Percentiles rank a stretch among this genome's conserved stretches.
These are phyloP conservation scores for Epinephelus coioides DNA, from an alignment of 2,797 vertebrate species.

Conservation along the genomic window DNA sequence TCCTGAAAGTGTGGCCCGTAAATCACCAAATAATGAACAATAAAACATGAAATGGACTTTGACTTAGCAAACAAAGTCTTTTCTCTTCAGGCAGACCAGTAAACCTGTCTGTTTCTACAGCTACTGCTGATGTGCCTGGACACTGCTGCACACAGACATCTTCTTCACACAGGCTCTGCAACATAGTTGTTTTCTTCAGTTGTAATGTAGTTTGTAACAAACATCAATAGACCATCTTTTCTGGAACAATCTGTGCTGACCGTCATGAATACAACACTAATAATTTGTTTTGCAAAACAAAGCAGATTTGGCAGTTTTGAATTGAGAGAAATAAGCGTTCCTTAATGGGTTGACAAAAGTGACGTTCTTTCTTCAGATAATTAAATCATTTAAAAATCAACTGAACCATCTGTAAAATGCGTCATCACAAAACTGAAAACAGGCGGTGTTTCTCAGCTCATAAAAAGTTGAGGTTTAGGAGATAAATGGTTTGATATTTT, in stretches of 20 bases:
- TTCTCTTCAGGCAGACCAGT: background rate
- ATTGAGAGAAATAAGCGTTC: too few species aligned
- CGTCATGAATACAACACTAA: background rate
- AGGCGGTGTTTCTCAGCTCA: too few species aligned
- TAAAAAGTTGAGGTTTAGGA: too few species aligned
- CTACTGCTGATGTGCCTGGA: background rate
- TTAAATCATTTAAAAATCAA: too few species aligned
- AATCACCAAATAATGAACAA: conserved; percentile 1
- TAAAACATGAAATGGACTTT: background rate
- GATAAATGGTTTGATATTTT: too few species aligned
- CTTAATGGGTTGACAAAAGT: too few species aligned
- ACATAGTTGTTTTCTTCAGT: background rate
- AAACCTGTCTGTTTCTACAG: background rate
- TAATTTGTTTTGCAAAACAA: too few species aligned
- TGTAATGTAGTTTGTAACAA: background rate
- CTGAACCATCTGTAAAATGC: too few species aligned
- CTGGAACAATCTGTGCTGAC: background rate
- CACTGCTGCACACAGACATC: background rate
- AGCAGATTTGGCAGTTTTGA: too few species aligned
- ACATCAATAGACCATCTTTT: background rate
- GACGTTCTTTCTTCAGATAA: too few species aligned
- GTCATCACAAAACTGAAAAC: too few species aligned
- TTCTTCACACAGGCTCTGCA: background rate
- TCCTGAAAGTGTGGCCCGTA: too few species aligned
- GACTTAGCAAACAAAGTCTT: background rate